Percentiles rank a stretch among this genome's conserved stretches.
Conservation (phyloP, 2,113 vertebrate species). For the Bos taurus region ARS-UCD2.0 NC_037328.1:93624001-93624500, state of each 20-base stretch:
- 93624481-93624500: too few relatives aligned
- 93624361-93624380: background rate
- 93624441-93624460: background rate
- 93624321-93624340: background rate
- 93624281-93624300: background rate
- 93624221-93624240: background rate
- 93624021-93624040: background rate
- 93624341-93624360: background rate
- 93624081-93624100: background rate
- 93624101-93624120: background rate
- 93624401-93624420: background rate
- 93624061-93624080: background rate
- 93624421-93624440: background rate
- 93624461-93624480: background rate
- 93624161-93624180: background rate
- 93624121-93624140: too few relatives aligned
- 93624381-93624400: background rate
- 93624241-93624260: background rate
- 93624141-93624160: background rate
- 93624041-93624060: background rate
- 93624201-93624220: background rate
- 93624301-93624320: background rate
- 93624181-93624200: background rate
- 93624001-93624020: background rate
- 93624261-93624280: background rate